Evolutionary conservation across 2,888 invertebrate genomes (phyloP), one percentile per base, ranked within the genome.

Genomic region (Sabatieria punctata): DNA sequence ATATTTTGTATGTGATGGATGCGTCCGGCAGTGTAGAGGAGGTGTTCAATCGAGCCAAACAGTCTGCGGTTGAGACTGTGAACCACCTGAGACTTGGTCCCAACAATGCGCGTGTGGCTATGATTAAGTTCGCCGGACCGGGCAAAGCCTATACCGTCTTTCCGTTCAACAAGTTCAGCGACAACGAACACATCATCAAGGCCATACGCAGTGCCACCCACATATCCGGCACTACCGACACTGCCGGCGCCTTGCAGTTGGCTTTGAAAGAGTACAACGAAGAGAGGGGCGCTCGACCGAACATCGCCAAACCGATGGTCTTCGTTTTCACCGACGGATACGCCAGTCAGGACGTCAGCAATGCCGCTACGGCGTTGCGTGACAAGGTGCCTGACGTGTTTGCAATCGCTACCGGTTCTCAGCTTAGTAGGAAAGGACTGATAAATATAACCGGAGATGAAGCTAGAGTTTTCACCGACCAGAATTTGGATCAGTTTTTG

Each of bases 311-410:
- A 8, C 55, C 60, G 1, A 40, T 59, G n/a, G 60, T 54, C 2
- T 46, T 59, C 21, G 45, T 59, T 41, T 55, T 59, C 51, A 58
- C 54, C 4, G 59, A 59, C 44, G 59, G 59, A 18, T 59, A 53
- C 46, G 54, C 51, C 19, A 48, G 53, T 23, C 43, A 51, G 43
- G 54, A 58, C 36, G 45, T 50, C 11, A 41, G 45, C 8, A 41
- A 48, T n/a, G 55, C 51, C 45, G 55, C 58, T 1, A 33, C 23
- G 4, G 33, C 49, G 27, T 49, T 58, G 19, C 49, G 55, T 2
- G 44, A 48, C 13, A 45, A 52, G 36, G 47, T 55, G 33, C 59
- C 58, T 15, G 47, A 56, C 35, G 51, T 54, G 23, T 58, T 52
- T 43, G 59, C 58, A 15, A 50, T 58, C 13, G 57, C 58, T 2